Evolutionary conservation across 1,140 invertebrate species (phyloP).

Genomic region (Bradysia coprophila): DNA sequence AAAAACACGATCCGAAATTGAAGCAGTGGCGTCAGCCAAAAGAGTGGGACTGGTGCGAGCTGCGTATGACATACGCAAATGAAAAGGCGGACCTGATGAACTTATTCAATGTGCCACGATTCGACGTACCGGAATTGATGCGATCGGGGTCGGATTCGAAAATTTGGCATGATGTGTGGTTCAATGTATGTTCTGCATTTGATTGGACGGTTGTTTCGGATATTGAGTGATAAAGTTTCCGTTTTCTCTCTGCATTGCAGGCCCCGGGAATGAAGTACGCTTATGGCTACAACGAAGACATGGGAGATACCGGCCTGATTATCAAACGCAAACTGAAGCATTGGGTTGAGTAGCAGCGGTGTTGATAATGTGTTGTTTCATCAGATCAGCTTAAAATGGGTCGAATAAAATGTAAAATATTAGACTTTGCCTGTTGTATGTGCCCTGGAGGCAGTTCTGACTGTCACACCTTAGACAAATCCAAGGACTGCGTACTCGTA

Average conservation of each 20-base stretch:
- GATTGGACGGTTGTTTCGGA: constrained; percentile 4
- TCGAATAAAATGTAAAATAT: no score
- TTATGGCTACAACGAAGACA: constrained; percentile 30
- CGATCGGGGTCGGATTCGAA: constrained; percentile 30
- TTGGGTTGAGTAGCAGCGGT: no score
- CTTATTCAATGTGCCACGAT: constrained; percentile 33
- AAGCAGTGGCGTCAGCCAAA: constrained; percentile 50
- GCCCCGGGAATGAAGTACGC: constrained; percentile 30
- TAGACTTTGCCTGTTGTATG: no score
- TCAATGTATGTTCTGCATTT: constrained; percentile 21
- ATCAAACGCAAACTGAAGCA: constrained; percentile 21
- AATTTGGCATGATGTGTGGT: constrained; percentile 20
- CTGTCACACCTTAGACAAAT: no score
- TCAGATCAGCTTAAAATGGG: no score
- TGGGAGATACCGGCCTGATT: constrained; percentile 29
- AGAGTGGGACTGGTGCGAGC: constrained; percentile 38
- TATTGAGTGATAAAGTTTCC: constrained; percentile 1
- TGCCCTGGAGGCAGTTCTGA: no score
- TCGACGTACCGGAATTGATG: constrained; percentile 40
- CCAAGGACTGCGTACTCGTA: no score
- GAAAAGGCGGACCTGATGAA: constrained; percentile 33
- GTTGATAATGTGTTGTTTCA: no score
- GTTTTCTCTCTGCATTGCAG: constrained; percentile 12
- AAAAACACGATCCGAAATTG: constrained; percentile 39
- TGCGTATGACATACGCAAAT: constrained; percentile 36